Base-by-base conservation (phyloP, 2,113 vertebrate genomes). In the Urocynchramus pylzowi region DNA sequence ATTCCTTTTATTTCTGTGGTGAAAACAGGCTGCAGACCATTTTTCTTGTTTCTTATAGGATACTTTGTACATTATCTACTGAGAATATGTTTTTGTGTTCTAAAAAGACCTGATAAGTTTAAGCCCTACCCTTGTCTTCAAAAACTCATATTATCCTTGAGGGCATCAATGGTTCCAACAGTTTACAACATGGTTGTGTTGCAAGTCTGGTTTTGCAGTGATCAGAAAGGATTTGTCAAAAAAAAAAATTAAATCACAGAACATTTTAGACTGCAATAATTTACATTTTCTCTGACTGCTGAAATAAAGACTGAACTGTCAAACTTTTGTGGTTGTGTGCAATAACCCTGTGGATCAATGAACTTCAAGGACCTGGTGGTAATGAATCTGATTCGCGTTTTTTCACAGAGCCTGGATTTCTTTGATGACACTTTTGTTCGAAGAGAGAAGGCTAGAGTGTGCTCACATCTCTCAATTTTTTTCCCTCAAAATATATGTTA, bases 1-100 rank as follows among this genome's bases (percentile, higher is more conserved):
- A 73, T 91, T 84, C 44, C 7, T 95, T 94, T 87, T 75, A 95
- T 88, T 93, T 95, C 73, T 93, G 70, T 87, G 42, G 49, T 93
- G 61, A 89, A 94, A 95, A 92, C 13, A 31, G 42, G 53, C 70
- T 92, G 60, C 80, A 94, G 56, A 75, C 8, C 45, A 80, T 80
- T 96, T 85, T n/a, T 70, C 27, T 10, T 88, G 7, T 42, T 24
- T 50, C 44, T 67, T 85, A 78, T 37, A 84, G 26, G 63, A 70
- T 69, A 39, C 44, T 79, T 70, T 64, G 20, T 86, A 59, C 41
- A 19, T 56, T 86, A 37, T 33, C 67, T 85, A 45, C 52, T 93
- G 91, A 44, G 22, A 84, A 42, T 53, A 84, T 26, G 41, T 85
- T 85, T 82, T 84, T 15, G 1, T 83, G 21, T 59, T 64, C 28